Evolutionary conservation across 2,888 invertebrate genomes (phyloP), one percentile per base, ranked within the genome.

Genomic region (Geophilus truncorum): DNA sequence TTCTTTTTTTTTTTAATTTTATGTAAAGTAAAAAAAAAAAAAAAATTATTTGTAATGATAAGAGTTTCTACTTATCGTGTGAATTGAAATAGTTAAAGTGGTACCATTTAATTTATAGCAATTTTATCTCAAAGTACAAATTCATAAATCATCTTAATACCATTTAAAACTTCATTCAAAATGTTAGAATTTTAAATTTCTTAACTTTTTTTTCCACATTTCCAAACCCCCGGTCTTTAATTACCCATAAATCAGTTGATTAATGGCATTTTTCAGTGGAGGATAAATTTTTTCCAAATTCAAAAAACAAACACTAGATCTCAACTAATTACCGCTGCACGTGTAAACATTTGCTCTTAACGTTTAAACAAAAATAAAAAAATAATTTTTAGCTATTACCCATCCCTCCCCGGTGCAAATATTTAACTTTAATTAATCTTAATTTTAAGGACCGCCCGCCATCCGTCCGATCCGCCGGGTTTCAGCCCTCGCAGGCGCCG

Each of bases 391-490:
- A n/a, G n/a, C n/a, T n/a, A n/a, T n/a, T n/a, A n/a, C n/a, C n/a
- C n/a, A n/a, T n/a, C n/a, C n/a, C n/a, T 32, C 32, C 4, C 32
- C 32, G 32, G 32, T 6, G 32, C 4, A 32, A 32, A 32, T 32
- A 77, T 30, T 18, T 40, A 32, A n/a, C 83, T n/a, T n/a, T n/a
- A n/a, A n/a, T n/a, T n/a, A n/a, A n/a, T n/a, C n/a, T n/a, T n/a
- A n/a, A n/a, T n/a, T n/a, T 85, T 7, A 85, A 93, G 93, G 93
- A 85, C 90, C 92, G 84, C 94, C 94, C 2, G 93, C 92, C 86
- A 93, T 94, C 83, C 90, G 93, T 75, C 89, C 92, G 81, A 93
- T 94, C 86, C 92, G 92, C 36, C 93, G 94, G 88, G 92, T 93
- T 84, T 93, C 93, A 28, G 93, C 93, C 4, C 93, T 94, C 12